These are phyloP conservation scores for Sciurus carolinensis DNA, from an alignment of 2,797 vertebrate species.

Conservation along the genomic window DNA sequence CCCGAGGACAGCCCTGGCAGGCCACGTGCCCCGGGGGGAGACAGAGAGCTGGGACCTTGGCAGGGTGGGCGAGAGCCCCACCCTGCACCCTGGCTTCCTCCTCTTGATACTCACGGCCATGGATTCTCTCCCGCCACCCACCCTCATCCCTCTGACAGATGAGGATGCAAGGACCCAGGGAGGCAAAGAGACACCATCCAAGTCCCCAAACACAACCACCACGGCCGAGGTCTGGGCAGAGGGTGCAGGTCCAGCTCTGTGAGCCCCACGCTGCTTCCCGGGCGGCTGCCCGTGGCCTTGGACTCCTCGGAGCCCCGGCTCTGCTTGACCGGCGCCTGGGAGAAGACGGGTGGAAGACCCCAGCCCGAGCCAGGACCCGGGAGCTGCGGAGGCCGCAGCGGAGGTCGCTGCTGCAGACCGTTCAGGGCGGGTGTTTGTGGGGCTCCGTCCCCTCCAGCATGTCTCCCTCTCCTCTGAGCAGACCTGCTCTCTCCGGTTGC, in stretches of 20 bases:
- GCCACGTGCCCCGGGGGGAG: rapidly evolving
- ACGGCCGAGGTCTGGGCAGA: no score
- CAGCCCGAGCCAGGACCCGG: background rate
- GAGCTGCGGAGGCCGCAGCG: background rate
- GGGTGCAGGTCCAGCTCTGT: no score
- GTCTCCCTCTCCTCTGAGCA: background rate
- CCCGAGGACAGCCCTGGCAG: background rate
- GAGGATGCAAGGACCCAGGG: background rate
- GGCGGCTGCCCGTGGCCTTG: background rate
- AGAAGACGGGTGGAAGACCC: background rate
- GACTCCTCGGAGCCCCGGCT: background rate
- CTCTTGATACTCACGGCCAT: background rate
- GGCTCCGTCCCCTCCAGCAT: no score
- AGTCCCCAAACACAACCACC: background rate
- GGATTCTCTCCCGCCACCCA: background rate
- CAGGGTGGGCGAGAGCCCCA: background rate
- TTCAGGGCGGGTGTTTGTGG: background rate
- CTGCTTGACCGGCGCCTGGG: background rate
- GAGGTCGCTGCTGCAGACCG: background rate
- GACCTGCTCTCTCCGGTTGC: no score
- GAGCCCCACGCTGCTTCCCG: no score
- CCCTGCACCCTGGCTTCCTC: no score
- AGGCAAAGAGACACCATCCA: background rate
- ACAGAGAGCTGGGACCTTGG: background rate
- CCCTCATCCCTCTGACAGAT: background rate